A percentile compares a stretch with the other conserved stretches of the same genome.
phyloP scores from a whole-genome alignment of 2,888 invertebrate genomes.

The Sympetrum striolatum region DNA sequence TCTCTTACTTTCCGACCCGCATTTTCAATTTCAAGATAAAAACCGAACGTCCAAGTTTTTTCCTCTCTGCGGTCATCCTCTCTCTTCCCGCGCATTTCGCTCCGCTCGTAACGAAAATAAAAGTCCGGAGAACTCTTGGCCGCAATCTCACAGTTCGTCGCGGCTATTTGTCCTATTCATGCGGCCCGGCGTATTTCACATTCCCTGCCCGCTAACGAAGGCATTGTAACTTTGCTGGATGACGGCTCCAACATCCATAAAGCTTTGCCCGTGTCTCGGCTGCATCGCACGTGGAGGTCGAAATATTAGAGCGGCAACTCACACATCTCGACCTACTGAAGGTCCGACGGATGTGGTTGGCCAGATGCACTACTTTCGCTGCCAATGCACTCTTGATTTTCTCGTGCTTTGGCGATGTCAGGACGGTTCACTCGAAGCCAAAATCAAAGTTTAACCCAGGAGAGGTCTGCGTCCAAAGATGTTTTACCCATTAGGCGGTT shows the following conservation, averaged over 20 bases:
- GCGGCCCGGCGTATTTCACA: not conserved
- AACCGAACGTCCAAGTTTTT: too few species aligned
- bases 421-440: too few species aligned
- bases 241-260: not conserved
- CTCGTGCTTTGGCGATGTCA: too few species aligned
- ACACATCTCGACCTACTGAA: not conserved
- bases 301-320: not conserved
- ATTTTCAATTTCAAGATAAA: too few species aligned
- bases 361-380: not conserved
- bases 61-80: not conserved
- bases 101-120: not conserved
- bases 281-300: not conserved
- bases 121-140: not conserved
- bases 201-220: not conserved
- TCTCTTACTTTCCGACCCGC: too few species aligned
- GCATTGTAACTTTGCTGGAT: not conserved
- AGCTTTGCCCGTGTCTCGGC: not conserved
- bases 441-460: too few species aligned
- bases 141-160: not conserved
- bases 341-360: not conserved
- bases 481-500: too few species aligned
- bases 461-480: too few species aligned
- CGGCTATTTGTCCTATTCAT: not conserved
- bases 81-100: not conserved
- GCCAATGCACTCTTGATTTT: not conserved